phyloP scores from a whole-genome alignment of 35 echinoderm and acorn worm species.

The Chiridota heheva region DNA sequence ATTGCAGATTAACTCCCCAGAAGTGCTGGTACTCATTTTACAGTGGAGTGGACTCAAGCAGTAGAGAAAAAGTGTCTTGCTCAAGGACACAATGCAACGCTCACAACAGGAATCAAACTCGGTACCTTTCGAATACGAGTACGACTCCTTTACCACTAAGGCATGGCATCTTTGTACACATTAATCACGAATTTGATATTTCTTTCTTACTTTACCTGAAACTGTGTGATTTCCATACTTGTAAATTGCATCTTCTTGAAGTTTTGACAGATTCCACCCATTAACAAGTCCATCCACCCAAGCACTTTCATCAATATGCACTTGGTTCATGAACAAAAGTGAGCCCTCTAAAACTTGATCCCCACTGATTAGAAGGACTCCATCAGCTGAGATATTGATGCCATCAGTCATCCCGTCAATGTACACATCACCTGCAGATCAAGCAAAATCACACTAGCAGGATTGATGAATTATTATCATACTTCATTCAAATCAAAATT shows the following conservation, averaged over 20 bases:
- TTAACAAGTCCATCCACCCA: background rate
- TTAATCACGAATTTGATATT: too few relatives aligned
- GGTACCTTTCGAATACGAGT: too few relatives aligned
- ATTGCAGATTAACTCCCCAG: too few relatives aligned
- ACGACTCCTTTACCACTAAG: too few relatives aligned
- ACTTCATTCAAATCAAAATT: background rate
- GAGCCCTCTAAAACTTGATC: slow-evolving; percentile 16
- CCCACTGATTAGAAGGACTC: slow-evolving; percentile 9
- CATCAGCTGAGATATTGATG: background rate
- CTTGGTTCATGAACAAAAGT: background rate
- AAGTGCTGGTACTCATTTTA: too few relatives aligned
- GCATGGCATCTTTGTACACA: background rate
- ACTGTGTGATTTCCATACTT: slow-evolving; percentile 9
- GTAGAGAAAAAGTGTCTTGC: too few relatives aligned
- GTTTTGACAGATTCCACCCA: slow-evolving; percentile 13
- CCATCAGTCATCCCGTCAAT: slow-evolving; percentile 31
- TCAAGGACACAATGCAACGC: too few relatives aligned
- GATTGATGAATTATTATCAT: background rate
- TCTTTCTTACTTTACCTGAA: slow-evolving; percentile 11
- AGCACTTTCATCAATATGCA: slow-evolving; percentile 11
- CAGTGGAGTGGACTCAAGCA: too few relatives aligned
- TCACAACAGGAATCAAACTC: too few relatives aligned
- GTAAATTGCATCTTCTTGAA: slow-evolving; percentile 32
- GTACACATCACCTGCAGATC: slow-evolving; percentile 14
- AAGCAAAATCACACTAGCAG: background rate